Evolutionary conservation across 2,888 invertebrate genomes (phyloP).

Genomic region (Loripinus fragilis): DNA sequence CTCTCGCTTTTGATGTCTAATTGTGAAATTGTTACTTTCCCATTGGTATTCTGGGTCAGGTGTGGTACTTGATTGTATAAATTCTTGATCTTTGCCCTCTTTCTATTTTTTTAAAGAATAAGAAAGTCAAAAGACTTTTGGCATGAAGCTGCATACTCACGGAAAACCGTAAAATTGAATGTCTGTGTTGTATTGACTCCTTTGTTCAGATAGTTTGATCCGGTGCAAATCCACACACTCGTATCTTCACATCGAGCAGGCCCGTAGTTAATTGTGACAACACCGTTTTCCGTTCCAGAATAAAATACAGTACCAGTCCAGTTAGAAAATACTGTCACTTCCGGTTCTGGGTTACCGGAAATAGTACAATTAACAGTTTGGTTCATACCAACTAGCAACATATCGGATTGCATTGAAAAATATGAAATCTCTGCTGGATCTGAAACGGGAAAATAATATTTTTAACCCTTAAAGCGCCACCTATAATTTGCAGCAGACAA

Average conservation of each 20-base stretch:
- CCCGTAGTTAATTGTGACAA: neutral
- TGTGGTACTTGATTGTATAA: too few relatives aligned
- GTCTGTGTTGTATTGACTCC: neutral
- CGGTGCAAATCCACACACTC: neutral
- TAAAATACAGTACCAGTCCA: neutral
- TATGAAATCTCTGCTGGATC: neutral
- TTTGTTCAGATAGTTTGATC: neutral
- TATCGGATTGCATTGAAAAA: neutral
- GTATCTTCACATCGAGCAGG: neutral
- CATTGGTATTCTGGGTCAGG: too few relatives aligned
- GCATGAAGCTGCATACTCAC: neutral
- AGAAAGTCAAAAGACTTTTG: too few relatives aligned
- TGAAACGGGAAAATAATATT: neutral
- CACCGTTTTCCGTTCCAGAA: neutral
- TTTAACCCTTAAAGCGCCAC: too few relatives aligned
- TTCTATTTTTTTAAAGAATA: too few relatives aligned
- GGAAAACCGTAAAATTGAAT: neutral
- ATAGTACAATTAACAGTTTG: neutral
- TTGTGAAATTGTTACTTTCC: too few relatives aligned
- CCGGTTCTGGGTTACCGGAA: neutral
- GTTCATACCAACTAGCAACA: neutral
- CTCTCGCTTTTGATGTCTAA: too few relatives aligned
- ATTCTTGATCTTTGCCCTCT: too few relatives aligned
- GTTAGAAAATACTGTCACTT: neutral
- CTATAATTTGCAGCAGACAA: too few relatives aligned